These are phyloP conservation scores for Podilymbus podiceps DNA, from an alignment of 2,113 vertebrate species.

Conservation along the genomic window DNA sequence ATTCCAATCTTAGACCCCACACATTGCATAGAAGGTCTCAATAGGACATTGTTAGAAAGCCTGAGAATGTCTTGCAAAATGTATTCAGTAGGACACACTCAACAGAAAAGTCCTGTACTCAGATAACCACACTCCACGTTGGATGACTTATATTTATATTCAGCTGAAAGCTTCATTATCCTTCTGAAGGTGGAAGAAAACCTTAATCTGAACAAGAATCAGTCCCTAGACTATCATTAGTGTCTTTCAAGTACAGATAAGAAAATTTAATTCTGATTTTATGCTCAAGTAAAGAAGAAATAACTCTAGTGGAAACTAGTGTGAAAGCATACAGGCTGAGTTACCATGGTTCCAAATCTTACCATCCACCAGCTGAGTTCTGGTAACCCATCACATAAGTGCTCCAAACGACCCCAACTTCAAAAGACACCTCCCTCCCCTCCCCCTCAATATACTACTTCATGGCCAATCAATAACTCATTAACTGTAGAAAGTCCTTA, in stretches of 20 bases:
- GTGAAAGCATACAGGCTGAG: neutral
- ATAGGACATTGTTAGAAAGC: neutral
- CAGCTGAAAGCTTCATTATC: slow-evolving; percentile 1
- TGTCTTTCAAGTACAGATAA: slow-evolving; percentile 24
- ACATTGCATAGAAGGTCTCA: neutral
- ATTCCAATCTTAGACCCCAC: neutral
- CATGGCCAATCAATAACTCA: neutral
- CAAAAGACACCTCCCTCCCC: neutral
- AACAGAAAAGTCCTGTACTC: neutral
- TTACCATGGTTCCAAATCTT: neutral
- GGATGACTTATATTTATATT: neutral
- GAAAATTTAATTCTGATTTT: slow-evolving; percentile 34
- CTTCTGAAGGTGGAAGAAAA: neutral
- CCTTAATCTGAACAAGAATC: slow-evolving; percentile 12
- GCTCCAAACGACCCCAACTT: neutral
- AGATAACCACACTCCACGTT: neutral
- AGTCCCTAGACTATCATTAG: neutral
- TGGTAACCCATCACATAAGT: neutral
- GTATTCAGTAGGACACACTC: neutral
- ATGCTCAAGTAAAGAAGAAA: slow-evolving; percentile 4
- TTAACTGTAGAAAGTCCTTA: neutral
- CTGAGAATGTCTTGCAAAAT: neutral
- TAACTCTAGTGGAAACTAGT: neutral
- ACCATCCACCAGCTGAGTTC: neutral
- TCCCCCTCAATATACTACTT: neutral